These are phyloP conservation scores for Brienomyrus longianalis DNA, from an alignment of 2,113 vertebrate genomes.

Conservation along the genomic window DNA sequence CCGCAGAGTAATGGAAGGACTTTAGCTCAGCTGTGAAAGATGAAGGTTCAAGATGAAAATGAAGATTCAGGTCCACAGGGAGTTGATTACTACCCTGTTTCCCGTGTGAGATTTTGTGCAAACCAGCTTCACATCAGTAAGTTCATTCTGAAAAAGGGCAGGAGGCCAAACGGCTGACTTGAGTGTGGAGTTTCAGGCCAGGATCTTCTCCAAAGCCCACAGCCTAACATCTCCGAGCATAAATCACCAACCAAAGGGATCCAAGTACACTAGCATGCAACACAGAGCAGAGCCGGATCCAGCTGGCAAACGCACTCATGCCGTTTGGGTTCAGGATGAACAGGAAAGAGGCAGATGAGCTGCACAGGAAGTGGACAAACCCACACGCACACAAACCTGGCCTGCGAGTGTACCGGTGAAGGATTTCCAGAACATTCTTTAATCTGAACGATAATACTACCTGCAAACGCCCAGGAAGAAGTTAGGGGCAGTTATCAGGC, in stretches of 20 bases:
- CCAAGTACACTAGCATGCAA: neutral
- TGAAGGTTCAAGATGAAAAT: neutral
- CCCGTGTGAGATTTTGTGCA: neutral
- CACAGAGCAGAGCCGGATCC: neutral
- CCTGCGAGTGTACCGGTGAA: neutral
- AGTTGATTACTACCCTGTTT: neutral
- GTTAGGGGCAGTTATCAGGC: neutral
- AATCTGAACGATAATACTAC: neutral
- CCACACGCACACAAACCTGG: neutral
- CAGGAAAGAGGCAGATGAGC: constrained; percentile 11
- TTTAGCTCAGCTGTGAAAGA: neutral
- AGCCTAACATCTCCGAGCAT: neutral
- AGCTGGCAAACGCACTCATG: constrained; percentile 1
- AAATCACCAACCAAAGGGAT: neutral
- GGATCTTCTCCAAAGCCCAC: neutral
- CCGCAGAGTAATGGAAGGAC: neutral
- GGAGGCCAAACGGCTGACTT: neutral
- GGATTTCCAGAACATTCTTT: neutral
- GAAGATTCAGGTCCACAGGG: neutral
- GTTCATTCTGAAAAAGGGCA: neutral
- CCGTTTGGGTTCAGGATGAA: neutral
- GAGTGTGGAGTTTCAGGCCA: neutral
- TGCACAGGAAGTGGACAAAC: neutral
- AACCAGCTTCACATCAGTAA: neutral
- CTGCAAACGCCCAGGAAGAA: neutral